Evolutionary conservation across 2,888 invertebrate genomes (phyloP).

Genomic region (Masnerella sp.): DNA sequence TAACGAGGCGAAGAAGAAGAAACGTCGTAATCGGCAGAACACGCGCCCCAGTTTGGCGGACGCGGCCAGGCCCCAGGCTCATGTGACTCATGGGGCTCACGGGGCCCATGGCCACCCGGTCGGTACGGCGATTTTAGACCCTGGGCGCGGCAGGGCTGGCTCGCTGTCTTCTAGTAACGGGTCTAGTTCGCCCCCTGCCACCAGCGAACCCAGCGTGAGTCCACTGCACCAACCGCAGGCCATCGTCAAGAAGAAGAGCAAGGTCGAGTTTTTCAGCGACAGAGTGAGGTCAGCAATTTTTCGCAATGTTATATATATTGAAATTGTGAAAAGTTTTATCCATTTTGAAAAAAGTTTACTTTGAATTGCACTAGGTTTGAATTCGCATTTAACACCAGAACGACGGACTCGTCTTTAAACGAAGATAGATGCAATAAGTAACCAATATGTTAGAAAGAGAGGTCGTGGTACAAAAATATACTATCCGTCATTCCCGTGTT

Average conservation of each 20-base stretch:
- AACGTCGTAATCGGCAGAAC: conserved; percentile 84
- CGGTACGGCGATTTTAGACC: conserved; percentile 70
- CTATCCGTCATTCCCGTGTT: no score
- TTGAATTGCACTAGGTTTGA: no score
- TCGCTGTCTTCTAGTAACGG: conserved; percentile 88
- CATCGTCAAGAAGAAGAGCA: conserved; percentile 85
- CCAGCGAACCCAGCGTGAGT: conserved; percentile 86
- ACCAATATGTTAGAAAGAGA: no score
- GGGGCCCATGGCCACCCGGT: no score
- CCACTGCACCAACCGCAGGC: conserved; percentile 82
- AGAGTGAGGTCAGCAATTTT: conserved; percentile 86
- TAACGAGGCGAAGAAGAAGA: conserved; percentile 81
- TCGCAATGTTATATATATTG: no score
- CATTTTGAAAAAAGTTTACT: no score
- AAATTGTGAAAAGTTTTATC: no score
- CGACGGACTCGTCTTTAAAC: no score
- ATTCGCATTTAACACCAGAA: no score
- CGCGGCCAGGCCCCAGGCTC: conserved; percentile 71
- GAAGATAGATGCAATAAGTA: no score
- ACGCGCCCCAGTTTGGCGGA: conserved; percentile 82
- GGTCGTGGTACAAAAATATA: no score
- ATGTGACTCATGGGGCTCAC: conserved; percentile 69
- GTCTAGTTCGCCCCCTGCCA: conserved; percentile 90
- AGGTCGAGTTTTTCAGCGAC: conserved; percentile 88
- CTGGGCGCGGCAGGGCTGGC: conserved; percentile 83